phyloP scores from a whole-genome alignment of 2,888 invertebrate genomes.

The Ochropleura leucogaster region DNA sequence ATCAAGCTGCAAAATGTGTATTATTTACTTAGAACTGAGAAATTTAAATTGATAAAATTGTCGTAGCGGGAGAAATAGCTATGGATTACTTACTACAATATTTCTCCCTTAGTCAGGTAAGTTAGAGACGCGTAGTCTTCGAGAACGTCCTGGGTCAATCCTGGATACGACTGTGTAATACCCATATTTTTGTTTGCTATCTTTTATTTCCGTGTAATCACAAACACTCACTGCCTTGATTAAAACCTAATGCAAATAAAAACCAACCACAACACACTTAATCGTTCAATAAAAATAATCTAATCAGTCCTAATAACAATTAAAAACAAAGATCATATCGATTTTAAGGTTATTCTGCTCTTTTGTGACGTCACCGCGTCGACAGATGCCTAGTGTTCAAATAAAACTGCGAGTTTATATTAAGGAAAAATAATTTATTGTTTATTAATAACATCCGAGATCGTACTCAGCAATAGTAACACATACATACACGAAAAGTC shows the following conservation, averaged over 20 bases:
- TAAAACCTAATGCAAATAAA: slow-evolving; percentile 20
- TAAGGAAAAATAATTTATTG: slow-evolving; percentile 85
- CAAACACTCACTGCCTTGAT: slow-evolving; percentile 17
- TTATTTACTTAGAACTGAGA: background rate
- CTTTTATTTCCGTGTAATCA: slow-evolving; percentile 3
- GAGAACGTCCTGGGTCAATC: slow-evolving; percentile 89
- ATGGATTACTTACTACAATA: slow-evolving; percentile 90
- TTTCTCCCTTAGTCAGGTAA: slow-evolving; percentile 91
- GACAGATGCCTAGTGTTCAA: slow-evolving; percentile 24
- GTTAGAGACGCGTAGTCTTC: slow-evolving; percentile 91
- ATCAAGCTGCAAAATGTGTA: slow-evolving; percentile 84
- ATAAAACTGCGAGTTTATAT: slow-evolving; percentile 56
- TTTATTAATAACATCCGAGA: slow-evolving; percentile 81
- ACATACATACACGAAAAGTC: slow-evolving; percentile 64
- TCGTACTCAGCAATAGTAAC: slow-evolving; percentile 83
- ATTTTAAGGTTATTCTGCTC: slow-evolving; percentile 25
- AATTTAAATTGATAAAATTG: background rate
- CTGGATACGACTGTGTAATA: slow-evolving; percentile 82
- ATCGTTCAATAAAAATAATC: slow-evolving; percentile 51
- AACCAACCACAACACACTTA: slow-evolving; percentile 27
- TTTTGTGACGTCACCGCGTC: slow-evolving; percentile 28
- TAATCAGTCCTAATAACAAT: slow-evolving; percentile 54
- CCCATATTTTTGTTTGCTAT: slow-evolving; percentile 83
- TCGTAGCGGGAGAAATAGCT: background rate
- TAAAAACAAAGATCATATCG: slow-evolving; percentile 34